Base-by-base conservation (phyloP, 2,797 vertebrate genomes). In the Distichodus sexfasciatus region DNA sequence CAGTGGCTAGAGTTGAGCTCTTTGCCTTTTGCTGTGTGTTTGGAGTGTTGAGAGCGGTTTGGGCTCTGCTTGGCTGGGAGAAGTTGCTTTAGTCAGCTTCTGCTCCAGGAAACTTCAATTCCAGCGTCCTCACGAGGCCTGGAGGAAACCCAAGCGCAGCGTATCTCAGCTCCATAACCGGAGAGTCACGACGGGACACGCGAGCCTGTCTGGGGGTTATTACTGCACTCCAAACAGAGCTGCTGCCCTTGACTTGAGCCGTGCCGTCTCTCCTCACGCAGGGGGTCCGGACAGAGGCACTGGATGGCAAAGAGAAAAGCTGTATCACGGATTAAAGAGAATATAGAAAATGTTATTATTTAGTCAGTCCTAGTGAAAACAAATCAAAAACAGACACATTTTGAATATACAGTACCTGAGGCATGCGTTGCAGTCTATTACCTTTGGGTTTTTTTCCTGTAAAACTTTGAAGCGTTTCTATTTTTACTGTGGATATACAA, bases 21-120 rank as follows among this genome's bases (percentile, higher is more conserved):
- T 62, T 74, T 77, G 65, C 14, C 15, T 59, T 51, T 23, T 67
- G 40, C 12, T 63, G 58, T 63, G 48, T n/a, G 28, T 53, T 47
- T 47, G 9, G 46, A 41, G 33, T 35, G 36, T 28, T 70, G 26
- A 33, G 55, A 46, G 48, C 15, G 41, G 62, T 66, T 66, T 47
- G 29, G 35, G 38, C 44, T 79, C 59, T 63, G 35, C 64, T 76
- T 73, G 71, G 71, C 68, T 17, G 7, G 14, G 40, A 62, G 59
- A 35, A 41, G 61, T 65, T 48, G 55, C 67, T 76, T 54, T 69
- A 62, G 29, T 60, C 69, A 71, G 47, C 54, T 51, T 19, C 46
- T 55, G 63, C 68, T 78, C 78, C 76, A 76, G 80, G 78, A 82
- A 79, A 79, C 57, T 82, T 76, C 76, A 66, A 82, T 82, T 82